These are phyloP conservation scores for Sarcophaga subvicina DNA, from an alignment of 2,888 invertebrate species.

Conservation along the genomic window DNA sequence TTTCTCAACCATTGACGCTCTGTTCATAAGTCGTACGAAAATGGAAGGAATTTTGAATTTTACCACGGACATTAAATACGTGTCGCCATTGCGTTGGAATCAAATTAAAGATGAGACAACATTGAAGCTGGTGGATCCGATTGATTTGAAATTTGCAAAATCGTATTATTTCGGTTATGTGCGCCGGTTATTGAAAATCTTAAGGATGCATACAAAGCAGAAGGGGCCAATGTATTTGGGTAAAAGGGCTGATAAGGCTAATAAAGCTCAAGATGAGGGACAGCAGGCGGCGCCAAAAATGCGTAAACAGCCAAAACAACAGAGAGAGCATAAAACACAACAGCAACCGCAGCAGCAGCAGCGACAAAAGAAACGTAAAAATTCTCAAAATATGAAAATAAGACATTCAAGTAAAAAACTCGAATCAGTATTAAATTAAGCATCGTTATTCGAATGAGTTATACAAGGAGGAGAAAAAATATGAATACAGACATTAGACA, in stretches of 20 bases:
- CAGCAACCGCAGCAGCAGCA: constrained; percentile 5
- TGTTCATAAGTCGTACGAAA: constrained; percentile 67
- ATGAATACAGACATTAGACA: too few relatives aligned
- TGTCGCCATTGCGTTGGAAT: constrained; percentile 57
- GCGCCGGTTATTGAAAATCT: constrained; percentile 70
- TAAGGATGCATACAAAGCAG: constrained; percentile 67
- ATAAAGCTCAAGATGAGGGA: neutral
- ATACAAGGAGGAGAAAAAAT: too few relatives aligned
- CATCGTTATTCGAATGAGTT: neutral
- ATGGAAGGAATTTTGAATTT: constrained; percentile 75
- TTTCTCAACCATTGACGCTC: constrained; percentile 29
- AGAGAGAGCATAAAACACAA: neutral
- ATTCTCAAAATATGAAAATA: constrained; percentile 6
- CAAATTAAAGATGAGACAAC: constrained; percentile 40
- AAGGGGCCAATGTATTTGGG: constrained; percentile 54
- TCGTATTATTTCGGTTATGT: constrained; percentile 72
- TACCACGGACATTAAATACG: constrained; percentile 69
- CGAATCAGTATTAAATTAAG: constrained; percentile 31
- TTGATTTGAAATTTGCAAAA: constrained; percentile 75
- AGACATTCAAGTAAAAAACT: constrained; percentile 33
- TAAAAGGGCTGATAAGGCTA: constrained; percentile 27
- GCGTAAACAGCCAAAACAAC: neutral
- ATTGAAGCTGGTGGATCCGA: constrained; percentile 58
- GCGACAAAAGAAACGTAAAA: constrained; percentile 4
- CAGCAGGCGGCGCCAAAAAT: neutral